Base-by-base conservation (phyloP, 2,113 vertebrate genomes). In the Apus apus region DNA sequence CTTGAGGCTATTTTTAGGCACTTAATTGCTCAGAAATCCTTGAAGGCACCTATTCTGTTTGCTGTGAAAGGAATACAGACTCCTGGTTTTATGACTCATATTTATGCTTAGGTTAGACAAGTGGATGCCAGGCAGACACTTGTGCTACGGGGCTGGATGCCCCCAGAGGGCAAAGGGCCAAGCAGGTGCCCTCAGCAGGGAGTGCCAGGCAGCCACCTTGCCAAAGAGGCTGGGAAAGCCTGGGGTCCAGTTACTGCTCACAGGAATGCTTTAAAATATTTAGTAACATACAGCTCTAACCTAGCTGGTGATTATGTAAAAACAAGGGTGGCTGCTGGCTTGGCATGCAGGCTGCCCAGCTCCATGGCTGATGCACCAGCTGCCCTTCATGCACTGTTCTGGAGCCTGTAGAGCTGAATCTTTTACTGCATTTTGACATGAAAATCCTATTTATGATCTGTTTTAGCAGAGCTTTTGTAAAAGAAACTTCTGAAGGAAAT, bases 221-320 rank as follows among this genome's bases (percentile, higher is more conserved):
- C 1, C 13, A 10, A 56, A 48, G 36, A 79, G 19, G 11, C 65
- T 4, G 1, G 1, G 9, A 17, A 36, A 62, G 36, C 51, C 45
- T 66, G 46, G 20, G 16, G 5, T 48, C 23, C 46, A 20, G 17
- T 21, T 32, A 3, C 25, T 45, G 20, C 34, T 76, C 16, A 6
- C 17, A 60, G 62, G 50, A 60, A 15, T 38, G 23, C 20, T 91
- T 64, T 26, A 20, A 71, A 91, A n/a, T 30, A 30, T 48, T 48
- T 48, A 0, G 0, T 10, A 4, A 40, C 13, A 4, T 13, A 16
- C 13, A 66, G 25, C 25, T 81, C 14, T 70, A 75, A 56, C 8
- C 13, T 22, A n/a, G 30, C 60, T 8, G 1, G 30, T 29, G 34
- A 5, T 34, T 2, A 0, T 10, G 27, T 22, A 58, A 38, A 11